These are phyloP conservation scores for Sciaenops ocellatus DNA, from an alignment of 2,797 vertebrate genomes.

Conservation along the genomic window DNA sequence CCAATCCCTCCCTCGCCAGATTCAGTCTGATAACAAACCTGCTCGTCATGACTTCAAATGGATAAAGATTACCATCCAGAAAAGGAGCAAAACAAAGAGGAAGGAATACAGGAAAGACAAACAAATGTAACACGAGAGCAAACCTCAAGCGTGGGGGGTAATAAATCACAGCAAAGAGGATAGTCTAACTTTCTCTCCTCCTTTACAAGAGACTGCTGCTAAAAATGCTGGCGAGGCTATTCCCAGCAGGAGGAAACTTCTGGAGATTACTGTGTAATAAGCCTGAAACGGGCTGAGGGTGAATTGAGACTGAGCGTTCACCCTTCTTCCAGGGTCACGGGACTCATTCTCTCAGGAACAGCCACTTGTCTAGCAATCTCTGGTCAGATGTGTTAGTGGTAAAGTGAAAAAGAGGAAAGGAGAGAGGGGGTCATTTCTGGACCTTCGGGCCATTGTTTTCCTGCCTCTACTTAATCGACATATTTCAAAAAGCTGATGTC, in stretches of 20 bases:
- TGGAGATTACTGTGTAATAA: conserved; percentile 81
- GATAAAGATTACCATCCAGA: conserved; percentile 57
- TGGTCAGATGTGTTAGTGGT: conserved; percentile 44
- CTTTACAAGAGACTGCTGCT: conserved; percentile 50
- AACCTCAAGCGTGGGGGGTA: conserved; percentile 47
- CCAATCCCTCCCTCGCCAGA: conserved; percentile 20
- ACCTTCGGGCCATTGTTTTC: conserved; percentile 38
- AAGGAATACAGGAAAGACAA: conserved; percentile 62
- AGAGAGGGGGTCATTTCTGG: conserved; percentile 34
- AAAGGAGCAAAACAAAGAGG: conserved; percentile 54
- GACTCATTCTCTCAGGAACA: conserved; percentile 70
- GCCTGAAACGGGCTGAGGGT: conserved; percentile 71
- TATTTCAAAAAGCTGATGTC: conserved; percentile 48
- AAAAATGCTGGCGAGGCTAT: conserved; percentile 74
- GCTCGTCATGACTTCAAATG: conserved; percentile 55
- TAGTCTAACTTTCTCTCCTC: conserved; percentile 55
- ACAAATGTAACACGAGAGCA: conserved; percentile 61
- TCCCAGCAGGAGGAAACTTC: conserved; percentile 73
- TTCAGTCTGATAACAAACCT: conserved; percentile 39
- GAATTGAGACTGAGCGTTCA: conserved; percentile 81
- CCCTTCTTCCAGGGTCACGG: conserved; percentile 71
- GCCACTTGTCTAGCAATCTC: conserved; percentile 65
- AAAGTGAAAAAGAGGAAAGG: conserved; percentile 41
- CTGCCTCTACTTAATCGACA: conserved; percentile 39
- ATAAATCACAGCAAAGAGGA: conserved; percentile 78